Base-by-base conservation (phyloP, 2,888 invertebrate genomes). In the Actias luna region DNA sequence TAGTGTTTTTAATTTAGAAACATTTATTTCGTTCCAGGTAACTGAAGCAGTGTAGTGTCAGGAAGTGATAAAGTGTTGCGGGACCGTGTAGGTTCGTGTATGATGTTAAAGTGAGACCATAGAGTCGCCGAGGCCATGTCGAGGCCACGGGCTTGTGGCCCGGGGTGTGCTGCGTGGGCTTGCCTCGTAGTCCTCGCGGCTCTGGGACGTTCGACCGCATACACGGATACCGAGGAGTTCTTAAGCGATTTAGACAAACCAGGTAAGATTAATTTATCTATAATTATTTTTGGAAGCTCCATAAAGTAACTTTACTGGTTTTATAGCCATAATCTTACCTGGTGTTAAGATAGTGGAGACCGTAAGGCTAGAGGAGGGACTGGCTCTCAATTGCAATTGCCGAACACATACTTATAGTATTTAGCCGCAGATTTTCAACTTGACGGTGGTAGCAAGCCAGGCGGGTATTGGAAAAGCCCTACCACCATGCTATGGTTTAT, bases 191-290 rank as follows among this genome's bases (percentile, higher is more conserved):
- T 92, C 69, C 80, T 93, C 71, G 86, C 88, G 66, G 89, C 92
- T 55, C 74, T 88, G 62, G 92, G 90, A 69, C 85, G 84, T 61
- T 83, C 88, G 69, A 79, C 91, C 69, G 91, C 89, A 31, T 93
- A 94, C 72, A 90, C 93, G 8, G 94, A 94, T 75, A 94, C 94
- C 7, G 93, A 91, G 74, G 93, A 94, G 66, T 93, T 93, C 70
- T 88, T 94, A 46, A 94, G 94, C 79, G 94, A 94, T 80, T 85
- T 94, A 69, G 94, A 94, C 85, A 94, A 93, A 76, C 94, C 94
- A 92, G 94, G 94, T 94, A 71, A 87, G 86, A 60, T 60, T 46
- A 10, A 46, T 10, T 46, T 0, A n/a, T n/a, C n/a, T n/a, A n/a
- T n/a, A n/a, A n/a, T n/a, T n/a, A n/a, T n/a, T n/a, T n/a, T n/a